Evolutionary conservation across 2,888 invertebrate genomes (phyloP), one percentile per base, ranked within the genome.

Genomic region (Latrodectus elegans): DNA sequence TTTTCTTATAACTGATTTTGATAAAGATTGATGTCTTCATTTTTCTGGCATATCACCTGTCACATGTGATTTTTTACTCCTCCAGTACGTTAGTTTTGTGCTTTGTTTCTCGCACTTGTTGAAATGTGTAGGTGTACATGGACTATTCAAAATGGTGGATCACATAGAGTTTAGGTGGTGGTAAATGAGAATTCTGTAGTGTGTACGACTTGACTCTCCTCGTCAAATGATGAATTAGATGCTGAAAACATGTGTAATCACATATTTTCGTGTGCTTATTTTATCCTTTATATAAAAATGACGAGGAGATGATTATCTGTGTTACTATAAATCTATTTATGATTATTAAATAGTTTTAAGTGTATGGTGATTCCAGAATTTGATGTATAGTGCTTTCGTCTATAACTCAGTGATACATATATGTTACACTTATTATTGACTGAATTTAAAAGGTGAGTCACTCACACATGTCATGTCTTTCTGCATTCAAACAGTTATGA

Each of bases 71-170:
- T 49, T 38, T 71, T 49, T 74, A 60, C n/a, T 15, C n/a, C n/a
- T 12, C 67, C 75, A 75, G 82, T 82, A 82, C 82, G 82, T 74
- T 82, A 68, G 12, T 70, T 55, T 15, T 49, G 17, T 68, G 68
- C 60, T 49, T 38, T 38, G 38, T 60, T 82, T 55, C 68, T 75
- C 86, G 52, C 77, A 76, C 77, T 87, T 87, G 81, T 76, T 71
- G 76, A 67, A 81, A 81, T 87, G 86, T 87, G 81, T 87, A 87
- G 86, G 86, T 87, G 86, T 87, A 87, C 55, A 71, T 75, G 77
- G 81, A 77, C 76, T 87, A 81, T 80, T 87, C 86, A 87, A 87
- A 87, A 87, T 87, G 86, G 86, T 81, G 86, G 86, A 87, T 87
- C 53, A 87, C 81, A 38, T 38, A 71, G 86, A 87, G 77, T 77